Base-by-base conservation (phyloP, 2,888 invertebrate genomes). In the Cantharis rufa region DNA sequence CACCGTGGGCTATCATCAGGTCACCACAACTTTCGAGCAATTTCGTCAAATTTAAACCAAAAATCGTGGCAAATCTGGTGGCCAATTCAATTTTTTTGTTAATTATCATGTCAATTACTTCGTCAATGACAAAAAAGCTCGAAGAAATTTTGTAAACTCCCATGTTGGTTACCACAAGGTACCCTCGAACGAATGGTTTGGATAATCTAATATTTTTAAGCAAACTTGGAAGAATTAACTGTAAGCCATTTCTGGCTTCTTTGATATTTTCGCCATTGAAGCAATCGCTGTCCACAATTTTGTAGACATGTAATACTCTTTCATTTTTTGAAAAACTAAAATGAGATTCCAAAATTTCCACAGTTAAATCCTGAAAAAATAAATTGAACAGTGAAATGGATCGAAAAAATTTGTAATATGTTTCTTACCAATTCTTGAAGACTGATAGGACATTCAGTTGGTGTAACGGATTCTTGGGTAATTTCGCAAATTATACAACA, bases 21-120 rank as follows among this genome's bases (percentile, higher is more conserved):
- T 97, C 96, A 0, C 96, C 96, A 27, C 96, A 94, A 82, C 92
- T 92, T 86, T 95, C 94, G 80, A 97, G 90, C 71, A 94, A 88
- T 72, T 91, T 90, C 78, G 92, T 92, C 70, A 94, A 88, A 82
- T 92, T 92, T 72, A 93, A 87, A 70, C 91, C 91, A 84, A 92
- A 91, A 70, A 92, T 89, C 70, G 89, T 86, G 1, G 91, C 91
- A 62, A 93, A 84, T 82, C 89, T 89, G 81, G 91, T 91, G 7
- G 92, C 92, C 83, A 89, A 88, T 66, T 90, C 89, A 10, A 91
- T 84, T 81, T 91, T 90, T 69, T 89, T 89, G 81, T 89, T 89
- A 61, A 91, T 87, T 71, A 92, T 89, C 78, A 91, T 86, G 78
- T 91, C 89, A 84, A 92, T 89, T 85, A 92, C 92, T 82, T 90